Evolutionary conservation across 2,797 vertebrate genomes (phyloP).

Genomic region (Galagoides demidoff): DNA sequence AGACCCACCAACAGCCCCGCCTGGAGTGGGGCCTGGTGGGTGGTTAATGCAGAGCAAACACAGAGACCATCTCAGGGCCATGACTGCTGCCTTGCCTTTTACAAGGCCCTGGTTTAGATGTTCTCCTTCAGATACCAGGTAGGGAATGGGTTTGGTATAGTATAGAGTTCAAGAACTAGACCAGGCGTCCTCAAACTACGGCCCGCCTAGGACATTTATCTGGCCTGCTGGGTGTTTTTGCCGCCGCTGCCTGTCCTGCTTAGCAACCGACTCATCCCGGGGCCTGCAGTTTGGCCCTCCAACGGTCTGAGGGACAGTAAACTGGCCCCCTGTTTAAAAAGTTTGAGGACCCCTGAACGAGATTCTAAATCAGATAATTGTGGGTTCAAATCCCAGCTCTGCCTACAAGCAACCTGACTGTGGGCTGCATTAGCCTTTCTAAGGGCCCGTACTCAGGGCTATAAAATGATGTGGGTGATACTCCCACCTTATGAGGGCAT

Average conservation of each 20-base stretch:
- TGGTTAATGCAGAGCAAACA: background rate
- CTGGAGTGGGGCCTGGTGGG: background rate
- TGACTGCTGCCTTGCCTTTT: accelerated
- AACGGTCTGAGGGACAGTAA: too few species aligned
- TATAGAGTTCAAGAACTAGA: background rate
- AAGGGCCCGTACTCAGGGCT: background rate
- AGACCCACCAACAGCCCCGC: background rate
- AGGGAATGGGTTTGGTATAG: background rate
- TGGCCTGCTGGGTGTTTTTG: too few species aligned
- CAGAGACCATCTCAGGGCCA: background rate
- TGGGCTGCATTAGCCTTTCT: background rate
- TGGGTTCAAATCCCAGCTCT: background rate
- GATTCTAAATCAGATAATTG: background rate
- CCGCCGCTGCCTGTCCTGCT: too few species aligned
- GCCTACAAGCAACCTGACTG: background rate
- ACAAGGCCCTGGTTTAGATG: background rate
- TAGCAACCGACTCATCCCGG: too few species aligned
- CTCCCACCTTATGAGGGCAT: background rate
- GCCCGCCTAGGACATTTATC: too few species aligned
- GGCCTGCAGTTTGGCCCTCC: too few species aligned
- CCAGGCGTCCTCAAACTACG: too few species aligned
- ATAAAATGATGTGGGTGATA: background rate
- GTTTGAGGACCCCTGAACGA: background rate
- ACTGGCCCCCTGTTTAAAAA: too few species aligned
- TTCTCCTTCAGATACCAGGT: background rate